These are phyloP conservation scores for Apistogramma diplotaenia DNA, from an alignment of 2,113 vertebrate species.

Conservation along the genomic window DNA sequence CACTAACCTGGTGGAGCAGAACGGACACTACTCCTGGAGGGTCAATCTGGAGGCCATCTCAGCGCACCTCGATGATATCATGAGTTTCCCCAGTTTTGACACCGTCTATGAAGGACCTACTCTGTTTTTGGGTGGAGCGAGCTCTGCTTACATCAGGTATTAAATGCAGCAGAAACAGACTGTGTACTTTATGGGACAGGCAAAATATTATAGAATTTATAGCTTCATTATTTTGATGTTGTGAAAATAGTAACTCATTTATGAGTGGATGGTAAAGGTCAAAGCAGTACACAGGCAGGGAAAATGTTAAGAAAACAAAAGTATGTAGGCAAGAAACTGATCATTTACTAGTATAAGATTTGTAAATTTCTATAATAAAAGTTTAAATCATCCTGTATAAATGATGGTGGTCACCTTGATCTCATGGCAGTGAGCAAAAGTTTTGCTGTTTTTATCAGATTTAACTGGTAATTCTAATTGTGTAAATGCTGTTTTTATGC, in stretches of 20 bases:
- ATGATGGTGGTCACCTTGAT: too few relatives aligned
- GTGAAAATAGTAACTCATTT: neutral
- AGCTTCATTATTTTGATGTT: neutral
- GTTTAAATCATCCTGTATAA: too few relatives aligned
- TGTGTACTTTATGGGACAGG: neutral
- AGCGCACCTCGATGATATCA: conserved; percentile 79
- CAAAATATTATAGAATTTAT: neutral
- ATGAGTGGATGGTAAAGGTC: too few relatives aligned
- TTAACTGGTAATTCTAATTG: too few relatives aligned
- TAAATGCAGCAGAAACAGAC: neutral
- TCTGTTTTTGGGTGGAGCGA: conserved; percentile 89
- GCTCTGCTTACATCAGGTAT: conserved; percentile 89
- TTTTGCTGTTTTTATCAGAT: too few relatives aligned
- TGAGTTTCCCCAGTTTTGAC: conserved; percentile 83
- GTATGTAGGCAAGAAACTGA: too few relatives aligned
- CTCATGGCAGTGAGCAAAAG: too few relatives aligned
- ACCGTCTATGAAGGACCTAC: conserved; percentile 81
- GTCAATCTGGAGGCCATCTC: conserved; percentile 89
- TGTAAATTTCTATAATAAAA: too few relatives aligned
- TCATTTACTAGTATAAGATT: too few relatives aligned
- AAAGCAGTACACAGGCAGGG: too few relatives aligned
- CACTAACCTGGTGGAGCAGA: conserved; percentile 87
- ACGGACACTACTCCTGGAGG: conserved; percentile 84
- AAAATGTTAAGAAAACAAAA: too few relatives aligned
- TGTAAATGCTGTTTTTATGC: neutral